These are phyloP conservation scores for Drosophila suzukii DNA, from an alignment of 1,140 invertebrate genomes.

Conservation along the genomic window DNA sequence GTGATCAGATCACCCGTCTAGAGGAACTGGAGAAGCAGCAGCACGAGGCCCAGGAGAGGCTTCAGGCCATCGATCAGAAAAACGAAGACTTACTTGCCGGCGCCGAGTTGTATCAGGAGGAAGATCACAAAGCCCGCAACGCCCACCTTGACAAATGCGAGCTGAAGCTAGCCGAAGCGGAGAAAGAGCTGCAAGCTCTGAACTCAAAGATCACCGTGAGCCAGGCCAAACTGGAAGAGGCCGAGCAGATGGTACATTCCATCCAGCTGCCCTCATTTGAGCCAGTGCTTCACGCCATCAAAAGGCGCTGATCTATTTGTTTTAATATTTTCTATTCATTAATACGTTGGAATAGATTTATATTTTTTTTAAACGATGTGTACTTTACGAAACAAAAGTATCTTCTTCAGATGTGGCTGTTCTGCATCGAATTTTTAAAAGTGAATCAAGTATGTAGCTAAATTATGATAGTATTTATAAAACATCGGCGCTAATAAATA, in stretches of 20 bases:
- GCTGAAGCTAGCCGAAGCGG: conserved; percentile 10
- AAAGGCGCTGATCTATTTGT: background rate
- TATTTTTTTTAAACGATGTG: no score
- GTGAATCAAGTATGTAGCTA: no score
- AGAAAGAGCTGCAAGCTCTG: conserved; percentile 30
- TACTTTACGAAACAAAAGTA: no score
- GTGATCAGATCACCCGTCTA: background rate
- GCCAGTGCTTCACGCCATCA: conserved; percentile 3
- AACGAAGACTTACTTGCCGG: conserved; percentile 31
- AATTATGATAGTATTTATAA: no score
- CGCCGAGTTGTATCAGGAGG: conserved; percentile 48
- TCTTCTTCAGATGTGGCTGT: no score
- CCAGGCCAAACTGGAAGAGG: conserved; percentile 4
- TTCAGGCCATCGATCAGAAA: background rate
- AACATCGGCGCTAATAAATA: background rate
- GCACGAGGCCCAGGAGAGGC: background rate
- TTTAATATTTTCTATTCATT: no score
- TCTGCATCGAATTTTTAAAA: no score
- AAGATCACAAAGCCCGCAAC: conserved; percentile 18
- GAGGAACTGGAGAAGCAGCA: conserved; percentile 10
- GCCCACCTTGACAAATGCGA: conserved; percentile 32
- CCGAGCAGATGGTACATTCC: conserved; percentile 4
- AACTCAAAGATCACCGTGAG: conserved; percentile 1
- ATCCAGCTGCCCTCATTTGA: conserved; percentile 4
- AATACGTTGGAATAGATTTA: no score